A percentile compares a stretch with the other conserved stretches of the same genome.
phyloP scores from a whole-genome alignment of 2,888 invertebrate species.

The Drosophila recens region DNA sequence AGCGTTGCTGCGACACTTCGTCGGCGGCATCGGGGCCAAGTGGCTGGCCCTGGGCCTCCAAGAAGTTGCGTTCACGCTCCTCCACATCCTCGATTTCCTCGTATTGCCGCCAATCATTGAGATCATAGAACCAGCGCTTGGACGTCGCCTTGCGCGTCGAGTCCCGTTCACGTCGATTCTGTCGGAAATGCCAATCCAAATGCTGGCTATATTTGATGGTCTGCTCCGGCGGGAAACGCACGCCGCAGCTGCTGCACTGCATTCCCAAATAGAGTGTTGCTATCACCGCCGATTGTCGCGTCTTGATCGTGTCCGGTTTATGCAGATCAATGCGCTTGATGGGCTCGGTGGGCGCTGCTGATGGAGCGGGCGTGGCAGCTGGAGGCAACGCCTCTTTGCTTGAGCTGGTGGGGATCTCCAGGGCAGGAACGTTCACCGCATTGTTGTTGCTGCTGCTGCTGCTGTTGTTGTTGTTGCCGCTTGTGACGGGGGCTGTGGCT shows the following conservation, averaged over 20 bases:
- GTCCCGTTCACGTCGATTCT: constrained; percentile 95
- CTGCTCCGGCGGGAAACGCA: constrained; percentile 95
- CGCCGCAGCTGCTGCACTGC: constrained; percentile 98
- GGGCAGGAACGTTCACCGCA: constrained; percentile 20
- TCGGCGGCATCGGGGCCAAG: constrained; percentile 87
- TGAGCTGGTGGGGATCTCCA: constrained; percentile 12
- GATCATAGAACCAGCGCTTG: constrained; percentile 95
- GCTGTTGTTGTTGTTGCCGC: constrained; percentile 33
- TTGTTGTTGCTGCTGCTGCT: constrained; percentile 28
- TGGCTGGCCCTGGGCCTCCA: constrained; percentile 91
- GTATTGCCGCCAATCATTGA: constrained; percentile 96
- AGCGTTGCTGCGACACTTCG: constrained; percentile 86
- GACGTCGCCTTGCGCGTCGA: constrained; percentile 93
- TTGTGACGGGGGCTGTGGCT: constrained; percentile 22
- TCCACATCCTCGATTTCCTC: constrained; percentile 97
- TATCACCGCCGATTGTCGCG: constrained; percentile 90
- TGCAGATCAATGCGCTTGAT: constrained; percentile 89
- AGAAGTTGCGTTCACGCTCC: constrained; percentile 95
- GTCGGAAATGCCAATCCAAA: constrained; percentile 99
- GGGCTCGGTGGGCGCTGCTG: constrained; percentile 56
- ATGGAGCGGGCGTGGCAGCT: not conserved
- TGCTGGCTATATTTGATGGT: constrained; percentile 97
- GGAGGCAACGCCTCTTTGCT: constrained; percentile 34
- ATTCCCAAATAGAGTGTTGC: constrained; percentile 93
- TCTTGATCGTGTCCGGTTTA: constrained; percentile 90